Evolutionary conservation across 2,113 vertebrate species (phyloP).

Genomic region (Brachyhypopomus occidentalis): DNA sequence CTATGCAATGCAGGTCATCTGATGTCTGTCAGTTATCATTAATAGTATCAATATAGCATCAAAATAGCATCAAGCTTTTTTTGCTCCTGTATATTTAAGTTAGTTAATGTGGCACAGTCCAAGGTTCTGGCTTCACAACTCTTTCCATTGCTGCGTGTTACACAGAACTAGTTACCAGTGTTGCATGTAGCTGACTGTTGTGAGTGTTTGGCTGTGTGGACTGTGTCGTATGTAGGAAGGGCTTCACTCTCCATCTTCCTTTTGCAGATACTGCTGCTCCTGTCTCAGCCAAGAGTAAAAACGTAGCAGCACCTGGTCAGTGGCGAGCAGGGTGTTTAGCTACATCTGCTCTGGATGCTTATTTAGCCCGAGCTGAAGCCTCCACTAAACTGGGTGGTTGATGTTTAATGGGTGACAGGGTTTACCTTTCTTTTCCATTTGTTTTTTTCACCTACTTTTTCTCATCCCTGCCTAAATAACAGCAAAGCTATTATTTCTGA

Average conservation of each 20-base stretch:
- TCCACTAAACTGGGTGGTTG: not conserved
- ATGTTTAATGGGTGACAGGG: not conserved
- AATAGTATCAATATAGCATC: too few species aligned
- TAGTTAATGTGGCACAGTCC: not conserved
- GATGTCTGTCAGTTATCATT: not conserved
- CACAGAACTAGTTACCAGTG: too few species aligned
- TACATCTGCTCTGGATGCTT: not conserved
- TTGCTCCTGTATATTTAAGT: not conserved
- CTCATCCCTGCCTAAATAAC: not conserved
- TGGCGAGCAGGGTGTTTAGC: not conserved
- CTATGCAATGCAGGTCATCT: not conserved
- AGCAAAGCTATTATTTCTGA: not conserved
- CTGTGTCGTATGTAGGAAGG: not conserved
- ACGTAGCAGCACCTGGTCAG: slow-evolving; percentile 21
- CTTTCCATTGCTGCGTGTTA: not conserved
- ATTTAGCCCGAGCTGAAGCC: not conserved
- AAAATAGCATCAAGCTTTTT: not conserved
- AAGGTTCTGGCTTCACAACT: not conserved
- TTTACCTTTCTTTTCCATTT: too few species aligned
- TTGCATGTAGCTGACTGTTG: not conserved
- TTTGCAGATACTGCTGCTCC: slow-evolving; percentile 21
- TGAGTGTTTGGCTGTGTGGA: not conserved
- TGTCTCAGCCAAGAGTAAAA: slow-evolving; percentile 5
- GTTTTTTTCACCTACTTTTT: slow-evolving; percentile 8
- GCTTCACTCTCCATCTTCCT: slow-evolving; percentile 18